A percentile compares a stretch with the other conserved stretches of the same genome.
Evolutionary conservation across 2,113 vertebrate genomes (phyloP).

Genomic region (Dasypus novemcinctus): DNA sequence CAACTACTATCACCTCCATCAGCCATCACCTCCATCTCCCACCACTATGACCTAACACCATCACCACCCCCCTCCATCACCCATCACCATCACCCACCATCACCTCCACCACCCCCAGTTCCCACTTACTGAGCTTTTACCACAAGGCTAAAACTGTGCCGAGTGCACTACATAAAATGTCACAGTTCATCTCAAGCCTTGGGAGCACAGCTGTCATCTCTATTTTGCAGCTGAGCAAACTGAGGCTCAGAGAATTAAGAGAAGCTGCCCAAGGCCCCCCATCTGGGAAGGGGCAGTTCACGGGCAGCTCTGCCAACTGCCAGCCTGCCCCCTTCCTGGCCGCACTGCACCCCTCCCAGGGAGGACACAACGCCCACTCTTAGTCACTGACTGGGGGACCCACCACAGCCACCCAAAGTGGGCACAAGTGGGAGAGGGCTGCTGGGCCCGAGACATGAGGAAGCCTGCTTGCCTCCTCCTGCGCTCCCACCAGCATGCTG

Average conservation of each 20-base stretch:
- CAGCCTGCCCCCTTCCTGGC: background rate
- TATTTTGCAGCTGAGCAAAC: background rate
- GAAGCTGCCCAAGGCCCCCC: background rate
- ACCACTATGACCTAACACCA: no score
- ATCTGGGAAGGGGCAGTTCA: no score
- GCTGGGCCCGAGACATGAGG: background rate
- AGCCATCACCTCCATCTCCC: no score
- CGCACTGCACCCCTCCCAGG: no score
- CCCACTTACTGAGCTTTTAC: background rate
- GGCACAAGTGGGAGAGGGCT: background rate
- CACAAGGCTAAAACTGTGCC: background rate
- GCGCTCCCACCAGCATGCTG: background rate
- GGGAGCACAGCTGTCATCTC: background rate
- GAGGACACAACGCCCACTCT: background rate
- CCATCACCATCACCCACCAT: background rate
- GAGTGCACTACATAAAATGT: background rate
- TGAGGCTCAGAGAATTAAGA: background rate
- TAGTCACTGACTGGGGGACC: background rate
- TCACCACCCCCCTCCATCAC: no score
- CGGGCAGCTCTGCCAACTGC: no score
- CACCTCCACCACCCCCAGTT: background rate
- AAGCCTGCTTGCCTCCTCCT: background rate
- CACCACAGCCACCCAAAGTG: background rate
- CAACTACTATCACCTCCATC: no score
- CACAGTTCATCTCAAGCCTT: background rate